A percentile compares a stretch with the other conserved stretches of the same genome.
phyloP scores from a whole-genome alignment of 2,888 invertebrate genomes.

The Hypercompe scribonia region DNA sequence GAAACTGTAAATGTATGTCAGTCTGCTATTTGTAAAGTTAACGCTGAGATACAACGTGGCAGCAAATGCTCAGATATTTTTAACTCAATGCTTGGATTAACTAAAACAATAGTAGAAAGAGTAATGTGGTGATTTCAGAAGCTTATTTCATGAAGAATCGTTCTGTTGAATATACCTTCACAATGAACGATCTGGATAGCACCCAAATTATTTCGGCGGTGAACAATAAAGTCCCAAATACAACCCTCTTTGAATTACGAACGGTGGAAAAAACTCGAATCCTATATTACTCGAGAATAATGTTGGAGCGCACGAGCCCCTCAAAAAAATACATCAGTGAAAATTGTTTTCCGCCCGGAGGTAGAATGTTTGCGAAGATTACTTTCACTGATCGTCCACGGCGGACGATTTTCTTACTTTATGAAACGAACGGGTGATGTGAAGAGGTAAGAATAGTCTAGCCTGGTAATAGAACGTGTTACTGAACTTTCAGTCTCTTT shows the following conservation, averaged over 20 bases:
- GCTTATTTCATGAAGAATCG: conserved; percentile 56
- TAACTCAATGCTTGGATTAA: conserved; percentile 27
- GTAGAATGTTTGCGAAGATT: conserved; percentile 73
- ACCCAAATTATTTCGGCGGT: conserved; percentile 34
- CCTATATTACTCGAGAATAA: conserved; percentile 50
- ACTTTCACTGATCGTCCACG: conserved; percentile 70
- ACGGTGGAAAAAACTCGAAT: conserved; percentile 46
- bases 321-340: conserved; percentile 71
- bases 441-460: conserved; percentile 65
- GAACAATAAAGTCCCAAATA: conserved; percentile 29
- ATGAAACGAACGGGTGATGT: conserved; percentile 61
- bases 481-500: conserved; percentile 40
- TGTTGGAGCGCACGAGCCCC: conserved; percentile 50
- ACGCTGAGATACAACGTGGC: conserved; percentile 24
- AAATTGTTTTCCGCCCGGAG: conserved; percentile 73
- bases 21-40: conserved; percentile 29
- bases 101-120: conserved; percentile 26
- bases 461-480: conserved; percentile 49
- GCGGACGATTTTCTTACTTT: conserved; percentile 70
- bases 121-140: conserved; percentile 41
- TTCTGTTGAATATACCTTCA: conserved; percentile 28
- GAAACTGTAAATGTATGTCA: conserved; percentile 14
- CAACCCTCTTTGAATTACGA: conserved; percentile 45
- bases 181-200: conserved; percentile 19
- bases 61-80: conserved; percentile 26